These are phyloP conservation scores for Archips xylosteana DNA, from an alignment of 2,888 invertebrate species.

Conservation along the genomic window DNA sequence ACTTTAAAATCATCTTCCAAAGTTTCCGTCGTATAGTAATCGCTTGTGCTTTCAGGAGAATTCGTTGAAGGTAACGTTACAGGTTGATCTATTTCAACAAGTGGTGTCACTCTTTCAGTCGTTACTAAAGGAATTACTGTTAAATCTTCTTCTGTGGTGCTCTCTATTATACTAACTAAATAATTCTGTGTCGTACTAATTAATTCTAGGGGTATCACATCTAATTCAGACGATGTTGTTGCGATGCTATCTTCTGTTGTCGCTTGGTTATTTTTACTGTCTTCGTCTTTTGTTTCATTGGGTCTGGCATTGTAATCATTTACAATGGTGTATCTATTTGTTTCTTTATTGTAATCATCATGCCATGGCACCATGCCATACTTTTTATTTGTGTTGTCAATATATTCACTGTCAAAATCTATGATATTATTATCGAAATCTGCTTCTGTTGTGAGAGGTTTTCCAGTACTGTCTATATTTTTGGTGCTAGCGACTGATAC, in stretches of 20 bases:
- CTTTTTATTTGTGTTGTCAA: constrained; percentile 69
- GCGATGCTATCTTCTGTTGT: constrained; percentile 45
- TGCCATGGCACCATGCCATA: constrained; percentile 67
- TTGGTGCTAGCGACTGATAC: constrained; percentile 55
- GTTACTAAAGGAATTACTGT: constrained; percentile 75
- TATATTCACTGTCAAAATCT: constrained; percentile 75
- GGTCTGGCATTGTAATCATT: constrained; percentile 53
- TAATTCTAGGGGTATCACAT: constrained; percentile 77
- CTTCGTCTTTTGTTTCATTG: constrained; percentile 42
- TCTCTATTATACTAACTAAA: constrained; percentile 64
- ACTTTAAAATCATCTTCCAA: constrained; percentile 45
- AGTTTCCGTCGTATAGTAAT: constrained; percentile 47
- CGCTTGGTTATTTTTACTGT: constrained; percentile 36
- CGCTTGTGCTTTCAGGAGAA: constrained; percentile 49
- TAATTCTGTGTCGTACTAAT: constrained; percentile 73
- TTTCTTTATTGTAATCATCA: constrained; percentile 65
- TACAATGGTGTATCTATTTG: constrained; percentile 69
- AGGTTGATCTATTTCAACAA: constrained; percentile 63
- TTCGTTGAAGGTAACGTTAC: constrained; percentile 67
- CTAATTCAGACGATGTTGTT: constrained; percentile 62
- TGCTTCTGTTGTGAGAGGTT: constrained; percentile 48
- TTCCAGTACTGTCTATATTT: constrained; percentile 57
- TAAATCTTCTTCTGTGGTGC: constrained; percentile 70
- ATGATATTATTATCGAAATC: constrained; percentile 74
- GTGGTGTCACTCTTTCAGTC: constrained; percentile 57